Conservation (phyloP, 2,888 invertebrate species). For the Aleiodes testaceus region DNA sequence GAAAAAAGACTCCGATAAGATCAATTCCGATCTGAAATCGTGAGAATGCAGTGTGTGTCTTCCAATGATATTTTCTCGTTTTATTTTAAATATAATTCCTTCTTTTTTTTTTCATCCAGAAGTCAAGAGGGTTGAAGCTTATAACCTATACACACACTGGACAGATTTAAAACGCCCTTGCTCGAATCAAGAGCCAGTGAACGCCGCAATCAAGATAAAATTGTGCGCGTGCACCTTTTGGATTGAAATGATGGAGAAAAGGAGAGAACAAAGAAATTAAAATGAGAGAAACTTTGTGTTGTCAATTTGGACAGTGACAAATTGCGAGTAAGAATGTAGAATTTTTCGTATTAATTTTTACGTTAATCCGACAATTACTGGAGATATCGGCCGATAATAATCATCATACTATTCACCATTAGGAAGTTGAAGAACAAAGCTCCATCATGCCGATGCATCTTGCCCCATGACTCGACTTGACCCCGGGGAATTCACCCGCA, state of each 20-base stretch:
- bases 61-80: conserved; percentile 24
- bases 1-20: conserved; percentile 53
- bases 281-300: background rate
- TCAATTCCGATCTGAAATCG: conserved; percentile 54
- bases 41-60: conserved; percentile 52
- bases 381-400: conserved; percentile 1
- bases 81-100: background rate
- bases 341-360: background rate
- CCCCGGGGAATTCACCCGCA: conserved; percentile 51
- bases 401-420: conserved; percentile 38
- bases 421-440: conserved; percentile 50
- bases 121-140: conserved; percentile 21
- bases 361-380: conserved; percentile 8
- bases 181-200: conserved; percentile 25
- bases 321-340: background rate
- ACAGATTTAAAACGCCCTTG: conserved; percentile 19
- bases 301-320: conserved; percentile 28
- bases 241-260: background rate
- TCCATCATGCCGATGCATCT: conserved; percentile 51
- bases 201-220: conserved; percentile 53
- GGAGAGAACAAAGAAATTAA: background rate
- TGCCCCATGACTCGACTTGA: conserved; percentile 51
- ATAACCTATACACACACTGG: background rate
- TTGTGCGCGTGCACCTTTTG: conserved; percentile 15
- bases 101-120: conserved; percentile 12